phyloP scores from a whole-genome alignment of 2,888 invertebrate genomes.

The Aradus depressus region DNA sequence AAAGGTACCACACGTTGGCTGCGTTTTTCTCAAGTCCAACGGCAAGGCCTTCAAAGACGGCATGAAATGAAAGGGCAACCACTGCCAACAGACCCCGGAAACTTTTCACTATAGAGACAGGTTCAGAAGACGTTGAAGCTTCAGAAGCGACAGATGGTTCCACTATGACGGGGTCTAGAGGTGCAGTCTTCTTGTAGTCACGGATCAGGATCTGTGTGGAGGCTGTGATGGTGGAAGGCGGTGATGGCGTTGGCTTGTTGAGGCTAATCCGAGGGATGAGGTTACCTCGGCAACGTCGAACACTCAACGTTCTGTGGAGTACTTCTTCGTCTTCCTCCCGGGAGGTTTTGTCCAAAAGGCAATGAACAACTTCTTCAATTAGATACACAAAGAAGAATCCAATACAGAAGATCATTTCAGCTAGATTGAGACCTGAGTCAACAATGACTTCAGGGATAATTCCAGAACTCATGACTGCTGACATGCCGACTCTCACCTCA shows the following conservation, averaged over 20 bases:
- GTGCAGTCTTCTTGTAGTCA: slow-evolving; percentile 27
- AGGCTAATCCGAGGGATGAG: slow-evolving; percentile 34
- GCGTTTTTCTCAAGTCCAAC: slow-evolving; percentile 61
- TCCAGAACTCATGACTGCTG: slow-evolving; percentile 38
- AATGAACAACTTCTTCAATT: slow-evolving; percentile 50
- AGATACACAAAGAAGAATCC: slow-evolving; percentile 55
- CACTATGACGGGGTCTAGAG: slow-evolving; percentile 30
- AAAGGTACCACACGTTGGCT: slow-evolving; percentile 50
- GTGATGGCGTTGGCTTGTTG: slow-evolving; percentile 20
- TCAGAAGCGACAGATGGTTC: slow-evolving; percentile 24
- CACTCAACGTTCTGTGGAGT: slow-evolving; percentile 44
- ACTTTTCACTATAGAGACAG: slow-evolving; percentile 29
- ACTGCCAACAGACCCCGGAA: slow-evolving; percentile 49
- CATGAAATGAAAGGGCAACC: slow-evolving; percentile 54
- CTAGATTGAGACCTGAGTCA: slow-evolving; percentile 39
- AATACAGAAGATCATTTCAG: slow-evolving; percentile 48
- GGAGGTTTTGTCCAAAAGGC: slow-evolving; percentile 38
- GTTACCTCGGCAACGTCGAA: slow-evolving; percentile 39
- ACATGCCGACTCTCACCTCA: slow-evolving; percentile 49
- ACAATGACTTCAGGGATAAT: slow-evolving; percentile 37
- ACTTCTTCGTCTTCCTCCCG: slow-evolving; percentile 37
- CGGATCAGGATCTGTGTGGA: slow-evolving; percentile 33
- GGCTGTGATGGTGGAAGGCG: slow-evolving; percentile 30
- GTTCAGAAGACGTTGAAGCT: slow-evolving; percentile 15
- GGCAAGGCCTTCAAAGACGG: slow-evolving; percentile 61